A percentile compares a stretch with the other conserved stretches of the same genome.
These are phyloP conservation scores for Phalera bucephala DNA, from an alignment of 2,888 invertebrate species.

Conservation along the genomic window DNA sequence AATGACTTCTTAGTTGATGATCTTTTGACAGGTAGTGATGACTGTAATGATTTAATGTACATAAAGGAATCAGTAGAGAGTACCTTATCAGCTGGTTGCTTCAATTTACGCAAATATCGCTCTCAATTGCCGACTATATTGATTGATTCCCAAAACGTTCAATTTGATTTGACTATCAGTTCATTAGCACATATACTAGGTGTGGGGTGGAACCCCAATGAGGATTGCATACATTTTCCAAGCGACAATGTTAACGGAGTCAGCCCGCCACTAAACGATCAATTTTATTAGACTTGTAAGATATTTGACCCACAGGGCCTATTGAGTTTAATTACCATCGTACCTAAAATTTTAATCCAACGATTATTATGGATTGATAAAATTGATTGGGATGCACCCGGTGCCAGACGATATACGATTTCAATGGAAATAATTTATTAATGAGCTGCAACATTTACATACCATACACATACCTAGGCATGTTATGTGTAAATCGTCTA, in stretches of 20 bases:
- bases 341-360: too few species aligned
- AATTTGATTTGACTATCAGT: not conserved
- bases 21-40: not conserved
- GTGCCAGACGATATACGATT: not conserved
- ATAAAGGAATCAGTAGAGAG: not conserved
- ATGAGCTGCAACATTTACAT: too few species aligned
- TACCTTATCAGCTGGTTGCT: slow-evolving; percentile 1
- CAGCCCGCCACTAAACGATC: not conserved
- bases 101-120: slow-evolving; percentile 3
- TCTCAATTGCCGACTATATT: not conserved
- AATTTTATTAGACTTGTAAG: not conserved
- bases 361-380: too few species aligned
- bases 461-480: too few species aligned
- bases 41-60: not conserved
- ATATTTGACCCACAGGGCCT: slow-evolving; percentile 3
- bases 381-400: too few species aligned
- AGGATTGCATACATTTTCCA: slow-evolving; percentile 4
- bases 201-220: slow-evolving; percentile 1
- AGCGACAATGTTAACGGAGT: too few species aligned
- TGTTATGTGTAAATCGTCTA: too few species aligned
- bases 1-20: slow-evolving; percentile 3
- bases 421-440: too few species aligned
- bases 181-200: slow-evolving; percentile 6
- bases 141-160: not conserved
- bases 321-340: not conserved